These are phyloP conservation scores for Hylaea fasciaria DNA, from an alignment of 2,888 invertebrate genomes.

Conservation along the genomic window DNA sequence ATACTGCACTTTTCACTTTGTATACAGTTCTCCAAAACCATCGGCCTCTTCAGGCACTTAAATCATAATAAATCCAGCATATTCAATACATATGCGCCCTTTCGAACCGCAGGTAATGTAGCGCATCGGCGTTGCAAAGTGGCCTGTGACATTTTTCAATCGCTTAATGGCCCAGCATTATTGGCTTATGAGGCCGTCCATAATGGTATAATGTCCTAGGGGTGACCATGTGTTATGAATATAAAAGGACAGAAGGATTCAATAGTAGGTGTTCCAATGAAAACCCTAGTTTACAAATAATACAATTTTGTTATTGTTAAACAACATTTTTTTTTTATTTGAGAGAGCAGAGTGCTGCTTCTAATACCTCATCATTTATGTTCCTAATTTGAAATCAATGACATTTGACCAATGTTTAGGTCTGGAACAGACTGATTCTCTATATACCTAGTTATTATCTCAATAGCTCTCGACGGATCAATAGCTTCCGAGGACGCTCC, in stretches of 20 bases:
- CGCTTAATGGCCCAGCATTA: constrained; percentile 66
- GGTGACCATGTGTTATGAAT: constrained; percentile 34
- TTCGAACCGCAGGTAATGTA: constrained; percentile 58
- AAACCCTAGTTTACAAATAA: too few relatives aligned
- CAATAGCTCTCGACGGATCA: too few relatives aligned
- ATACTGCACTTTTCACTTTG: too few relatives aligned
- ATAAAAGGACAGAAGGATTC: constrained; percentile 10
- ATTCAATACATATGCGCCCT: constrained; percentile 52
- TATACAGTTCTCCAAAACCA: not conserved
- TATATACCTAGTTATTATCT: too few relatives aligned
- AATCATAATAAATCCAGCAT: constrained; percentile 48
- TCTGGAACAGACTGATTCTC: too few relatives aligned
- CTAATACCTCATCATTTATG: too few relatives aligned
- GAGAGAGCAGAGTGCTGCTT: too few relatives aligned
- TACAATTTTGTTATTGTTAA: too few relatives aligned
- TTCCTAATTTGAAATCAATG: too few relatives aligned
- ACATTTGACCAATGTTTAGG: too few relatives aligned
- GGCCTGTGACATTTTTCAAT: constrained; percentile 71
- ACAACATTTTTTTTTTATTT: too few relatives aligned
- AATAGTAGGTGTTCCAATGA: not conserved
- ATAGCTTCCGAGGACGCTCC: too few relatives aligned
- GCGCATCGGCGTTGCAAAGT: constrained; percentile 65
- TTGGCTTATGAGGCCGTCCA: constrained; percentile 64
- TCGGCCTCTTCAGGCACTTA: constrained; percentile 40
- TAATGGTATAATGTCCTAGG: constrained; percentile 60